Evolutionary conservation across 2,113 vertebrate genomes (phyloP).

Genomic region (Trogon surrucura): DNA sequence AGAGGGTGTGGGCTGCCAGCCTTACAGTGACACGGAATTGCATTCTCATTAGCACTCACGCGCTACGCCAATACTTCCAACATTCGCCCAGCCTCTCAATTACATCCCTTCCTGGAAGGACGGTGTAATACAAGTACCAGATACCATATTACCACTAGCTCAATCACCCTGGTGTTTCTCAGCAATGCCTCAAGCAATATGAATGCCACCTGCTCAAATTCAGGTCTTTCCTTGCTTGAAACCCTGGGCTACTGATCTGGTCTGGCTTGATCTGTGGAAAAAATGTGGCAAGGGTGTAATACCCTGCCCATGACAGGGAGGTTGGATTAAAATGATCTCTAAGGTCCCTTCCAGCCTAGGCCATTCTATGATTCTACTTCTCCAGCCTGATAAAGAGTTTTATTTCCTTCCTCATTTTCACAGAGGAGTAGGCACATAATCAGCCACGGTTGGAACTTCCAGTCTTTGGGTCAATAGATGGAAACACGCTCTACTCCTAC

Average conservation of each 20-base stretch:
- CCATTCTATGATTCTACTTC: not conserved
- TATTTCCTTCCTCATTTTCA: not conserved
- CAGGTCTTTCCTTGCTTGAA: not conserved
- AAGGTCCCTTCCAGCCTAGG: too few species aligned
- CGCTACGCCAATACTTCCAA: not conserved
- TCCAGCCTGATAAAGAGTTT: not conserved
- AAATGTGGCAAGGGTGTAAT: not conserved
- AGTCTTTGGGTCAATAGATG: slow-evolving; percentile 35
- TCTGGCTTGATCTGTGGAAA: not conserved
- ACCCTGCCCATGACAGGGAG: too few species aligned
- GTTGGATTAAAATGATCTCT: too few species aligned
- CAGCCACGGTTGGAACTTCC: not conserved
- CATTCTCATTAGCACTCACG: not conserved
- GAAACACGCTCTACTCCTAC: not conserved
- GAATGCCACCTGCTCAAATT: not conserved
- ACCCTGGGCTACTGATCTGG: not conserved
- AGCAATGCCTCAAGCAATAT: not conserved
- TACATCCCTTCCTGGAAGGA: not conserved
- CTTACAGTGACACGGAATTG: not conserved
- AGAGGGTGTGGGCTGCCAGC: not conserved
- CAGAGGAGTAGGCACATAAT: not conserved
- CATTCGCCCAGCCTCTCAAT: not conserved
- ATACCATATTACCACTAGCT: not conserved
- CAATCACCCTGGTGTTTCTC: not conserved
- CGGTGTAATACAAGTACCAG: not conserved